Base-by-base conservation (phyloP, 2,888 invertebrate genomes). In the Cryptophagus acutangulus region DNA sequence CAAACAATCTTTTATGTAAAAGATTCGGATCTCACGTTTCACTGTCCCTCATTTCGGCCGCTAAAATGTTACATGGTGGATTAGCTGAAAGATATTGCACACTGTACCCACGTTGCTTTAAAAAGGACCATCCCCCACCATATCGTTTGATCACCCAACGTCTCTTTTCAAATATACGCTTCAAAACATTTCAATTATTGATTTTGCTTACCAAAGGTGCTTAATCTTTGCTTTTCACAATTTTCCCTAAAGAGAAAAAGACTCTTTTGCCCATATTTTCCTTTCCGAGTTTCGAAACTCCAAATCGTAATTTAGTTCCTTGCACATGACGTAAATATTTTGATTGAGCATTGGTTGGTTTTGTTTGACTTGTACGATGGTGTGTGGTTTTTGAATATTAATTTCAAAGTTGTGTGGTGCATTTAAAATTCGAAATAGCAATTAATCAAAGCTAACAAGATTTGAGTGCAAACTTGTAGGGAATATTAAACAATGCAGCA, bases 1-100 rank as follows among this genome's bases (percentile, higher is more conserved):
- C 50, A 51, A 49, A 54, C 48, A 51, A 52, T 54, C 51, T 54
- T 50, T 52, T 46, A 52, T 52, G 51, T 52, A 51, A 51, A 51
- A 49, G 51, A 54, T 44, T 45, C 46, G 49, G 48, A 49, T 54
- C 46, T 45, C 49, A 50, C 50, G 50, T 50, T 43, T 48, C 49
- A 43, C 40, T 51, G 46, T 46, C 52, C 52, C 48, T 54, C 51
- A 54, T 54, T 54, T 54, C 36, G 48, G 43, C 42, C 40, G 41
- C 47, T 48, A 49, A 52, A 54, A 45, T 46, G 47, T 52, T 51
- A 43, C 49, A 49, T 46, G 45, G 41, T 31, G 52, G 54, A 54
- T 54, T 54, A 54, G 45, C 41, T 46, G 43, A 37, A 42, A 48
- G 49, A 51, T 53, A 53, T 53, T 49, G 45, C 49, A 46, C 38